phyloP scores from a whole-genome alignment of 2,797 vertebrate species.

The Neostethus bicornis region DNA sequence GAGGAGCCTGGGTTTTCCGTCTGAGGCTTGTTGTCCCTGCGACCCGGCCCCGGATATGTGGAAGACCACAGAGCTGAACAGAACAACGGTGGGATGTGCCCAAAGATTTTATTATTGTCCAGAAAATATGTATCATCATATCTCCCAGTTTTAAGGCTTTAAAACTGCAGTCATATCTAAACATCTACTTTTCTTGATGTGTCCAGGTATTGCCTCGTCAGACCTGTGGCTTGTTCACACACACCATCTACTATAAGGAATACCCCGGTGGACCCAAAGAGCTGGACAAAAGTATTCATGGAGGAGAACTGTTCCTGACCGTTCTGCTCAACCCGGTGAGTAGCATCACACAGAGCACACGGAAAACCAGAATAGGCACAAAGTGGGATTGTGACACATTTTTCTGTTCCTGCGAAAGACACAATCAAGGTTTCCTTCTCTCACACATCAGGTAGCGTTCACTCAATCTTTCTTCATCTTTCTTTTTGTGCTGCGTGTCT shows the following conservation, averaged over 20 bases:
- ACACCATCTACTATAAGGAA: constrained; percentile 98
- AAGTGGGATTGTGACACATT: constrained; percentile 22
- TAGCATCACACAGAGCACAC: constrained; percentile 37
- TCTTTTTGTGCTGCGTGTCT: constrained; percentile 33
- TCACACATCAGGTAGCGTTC: constrained; percentile 45
- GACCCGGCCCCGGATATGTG: too few relatives aligned
- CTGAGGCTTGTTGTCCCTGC: too few relatives aligned
- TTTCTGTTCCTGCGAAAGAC: constrained; percentile 39
- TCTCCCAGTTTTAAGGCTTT: too few relatives aligned
- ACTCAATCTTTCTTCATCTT: constrained; percentile 40
- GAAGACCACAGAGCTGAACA: too few relatives aligned
- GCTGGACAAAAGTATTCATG: constrained; percentile 94
- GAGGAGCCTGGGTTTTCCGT: too few relatives aligned
- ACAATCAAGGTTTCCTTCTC: constrained; percentile 35
- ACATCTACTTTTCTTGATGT: constrained; percentile 20
- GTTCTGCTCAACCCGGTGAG: constrained; percentile 96
- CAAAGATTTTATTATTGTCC: too few relatives aligned
- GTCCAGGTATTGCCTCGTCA: constrained; percentile 94
- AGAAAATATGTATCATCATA: too few relatives aligned
- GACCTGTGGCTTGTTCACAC: constrained; percentile 97
- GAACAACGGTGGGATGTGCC: too few relatives aligned
- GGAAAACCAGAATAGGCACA: constrained; percentile 20
- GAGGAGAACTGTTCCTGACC: constrained; percentile 96
- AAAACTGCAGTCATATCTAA: too few relatives aligned
- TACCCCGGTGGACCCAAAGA: constrained; percentile 96